Base-by-base conservation (phyloP, 2,888 invertebrate genomes). In the Zaprionus lineosus region DNA sequence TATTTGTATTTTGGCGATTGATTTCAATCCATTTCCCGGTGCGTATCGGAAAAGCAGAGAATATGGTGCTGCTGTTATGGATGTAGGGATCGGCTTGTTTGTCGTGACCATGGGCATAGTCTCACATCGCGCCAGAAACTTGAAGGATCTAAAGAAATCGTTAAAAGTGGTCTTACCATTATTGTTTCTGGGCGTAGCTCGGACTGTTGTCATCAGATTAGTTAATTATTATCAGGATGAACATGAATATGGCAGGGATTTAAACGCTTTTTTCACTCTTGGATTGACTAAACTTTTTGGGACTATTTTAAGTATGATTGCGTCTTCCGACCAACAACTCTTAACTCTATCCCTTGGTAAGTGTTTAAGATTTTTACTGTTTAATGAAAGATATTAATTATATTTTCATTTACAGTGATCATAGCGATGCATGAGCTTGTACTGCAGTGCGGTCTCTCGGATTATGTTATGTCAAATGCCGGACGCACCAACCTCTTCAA, bases 231-330 rank as follows among this genome's bases (percentile, higher is more conserved):
- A 96, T 53, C 95, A 95, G 81, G 96, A 97, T 88, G 93, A 95
- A 0, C 93, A 95, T 0, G 99, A 99, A 89, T 99, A 99, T 91
- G 99, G 99, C 0, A 92, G 94, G 0, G 98, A 99, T 89, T 98
- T 98, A 96, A 99, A 99, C 90, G 99, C 99, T 88, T 99, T 99
- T 89, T 94, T 98, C 71, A 98, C 98, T 0, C 90, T 99, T 52
- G 97, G 96, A 1, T 90, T 94, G 29, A 94, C 97, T 11, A 97
- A 96, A 90, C 87, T 96, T 1, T 84, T 95, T 12, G 94, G 94
- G 28, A 93, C 93, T 0, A 88, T 93, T 1, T 43, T 77, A 3
- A 79, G 79, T 14, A 55, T 71, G 4, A 1, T 86, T 1, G 69
- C 56, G 0, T 52, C 39, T 3, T 56, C 60, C 0, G 77, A 86